Evolutionary conservation across 2,113 vertebrate species (phyloP).

Genomic region (Rhagologus leucostigma): DNA sequence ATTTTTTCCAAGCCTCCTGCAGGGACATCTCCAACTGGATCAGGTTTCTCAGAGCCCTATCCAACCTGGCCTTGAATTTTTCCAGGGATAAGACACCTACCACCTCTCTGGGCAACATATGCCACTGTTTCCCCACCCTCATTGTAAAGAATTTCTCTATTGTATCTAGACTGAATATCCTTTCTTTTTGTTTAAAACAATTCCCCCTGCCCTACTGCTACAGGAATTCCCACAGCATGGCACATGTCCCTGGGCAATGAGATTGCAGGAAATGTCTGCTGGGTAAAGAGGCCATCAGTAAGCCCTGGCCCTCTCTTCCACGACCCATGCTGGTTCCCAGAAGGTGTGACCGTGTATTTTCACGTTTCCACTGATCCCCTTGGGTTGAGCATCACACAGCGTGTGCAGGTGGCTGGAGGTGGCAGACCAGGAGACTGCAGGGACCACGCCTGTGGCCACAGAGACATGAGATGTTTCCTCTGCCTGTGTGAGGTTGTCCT

Average conservation of each 20-base stretch:
- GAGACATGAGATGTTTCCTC: background rate
- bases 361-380: background rate
- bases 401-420: fast-evolving
- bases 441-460: background rate
- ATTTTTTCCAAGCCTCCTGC: background rate
- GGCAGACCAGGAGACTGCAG: background rate
- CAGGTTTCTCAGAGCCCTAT: background rate
- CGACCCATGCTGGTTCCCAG: fast-evolving
- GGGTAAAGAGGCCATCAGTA: background rate
- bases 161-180: background rate
- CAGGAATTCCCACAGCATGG: background rate
- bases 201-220: background rate
- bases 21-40: background rate
- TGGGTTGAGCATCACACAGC: fast-evolving
- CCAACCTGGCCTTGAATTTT: background rate
- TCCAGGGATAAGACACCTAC: background rate
- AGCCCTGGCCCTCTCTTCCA: background rate
- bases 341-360: background rate
- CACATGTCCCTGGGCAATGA: fast-evolving
- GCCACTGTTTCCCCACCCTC: background rate
- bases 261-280: background rate
- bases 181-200: background rate
- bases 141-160: background rate
- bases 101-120: background rate
- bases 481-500: fast-evolving